A percentile compares a stretch with the other conserved stretches of the same genome.
phyloP scores from a whole-genome alignment of 2,888 invertebrate species.

The Lasius fuliginosus region DNA sequence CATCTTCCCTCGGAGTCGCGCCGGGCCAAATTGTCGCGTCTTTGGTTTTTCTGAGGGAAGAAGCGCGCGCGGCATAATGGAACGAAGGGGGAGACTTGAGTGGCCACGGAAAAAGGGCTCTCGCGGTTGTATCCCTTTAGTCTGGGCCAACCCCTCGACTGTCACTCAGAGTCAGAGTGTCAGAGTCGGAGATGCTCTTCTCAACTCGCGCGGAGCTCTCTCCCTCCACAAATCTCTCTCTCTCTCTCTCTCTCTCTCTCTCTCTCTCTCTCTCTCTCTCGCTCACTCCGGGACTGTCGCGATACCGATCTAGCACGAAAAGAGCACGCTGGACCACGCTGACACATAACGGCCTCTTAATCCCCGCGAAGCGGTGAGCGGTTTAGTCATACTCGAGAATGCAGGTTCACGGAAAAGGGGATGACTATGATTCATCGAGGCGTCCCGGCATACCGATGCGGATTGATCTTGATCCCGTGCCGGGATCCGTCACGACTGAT shows the following conservation, averaged over 20 bases:
- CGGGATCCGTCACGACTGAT: slow-evolving; percentile 37
- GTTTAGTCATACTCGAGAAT: slow-evolving; percentile 57
- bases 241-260: background rate
- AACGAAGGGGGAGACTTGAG: slow-evolving; percentile 60
- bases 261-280: background rate
- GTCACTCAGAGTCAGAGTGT: slow-evolving; percentile 45
- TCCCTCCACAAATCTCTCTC: slow-evolving; percentile 1
- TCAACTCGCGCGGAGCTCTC: background rate
- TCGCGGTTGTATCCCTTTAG: slow-evolving; percentile 58
- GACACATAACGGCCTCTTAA: slow-evolving; percentile 60
- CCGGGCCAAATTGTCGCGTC: slow-evolving; percentile 68
- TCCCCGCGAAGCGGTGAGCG: slow-evolving; percentile 20
- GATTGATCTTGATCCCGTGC: slow-evolving; percentile 58
- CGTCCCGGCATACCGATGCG: slow-evolving; percentile 33
- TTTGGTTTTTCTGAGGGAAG: slow-evolving; percentile 56
- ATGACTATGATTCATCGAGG: slow-evolving; percentile 54
- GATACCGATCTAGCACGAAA: slow-evolving; percentile 67
- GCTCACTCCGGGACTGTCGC: slow-evolving; percentile 40
- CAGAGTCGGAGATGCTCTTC: background rate
- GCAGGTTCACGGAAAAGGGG: slow-evolving; percentile 55
- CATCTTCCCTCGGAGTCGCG: slow-evolving; percentile 47
- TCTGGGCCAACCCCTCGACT: slow-evolving; percentile 39
- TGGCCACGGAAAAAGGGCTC: slow-evolving; percentile 62
- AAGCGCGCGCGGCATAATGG: slow-evolving; percentile 64
- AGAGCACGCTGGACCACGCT: slow-evolving; percentile 52